phyloP scores from a whole-genome alignment of 2,113 vertebrate genomes.

The western clawed frog (Xenopus tropicalis) region UCB_Xtro_10.0 CM004443.2:110829501-110830000 shows the following conservation, averaged over 20 bases:
- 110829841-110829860: neutral
- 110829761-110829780: neutral
- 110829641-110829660: too few relatives aligned
- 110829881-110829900: neutral
- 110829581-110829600: too few relatives aligned
- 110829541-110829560: too few relatives aligned
- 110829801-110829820: too few relatives aligned
- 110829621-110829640: too few relatives aligned
- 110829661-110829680: too few relatives aligned
- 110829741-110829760: neutral
- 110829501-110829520: too few relatives aligned
- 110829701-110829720: neutral
- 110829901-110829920: slow-evolving; percentile 13
- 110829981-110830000: neutral
- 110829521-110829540: too few relatives aligned
- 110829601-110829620: too few relatives aligned
- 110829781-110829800: neutral
- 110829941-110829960: neutral
- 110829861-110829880: slow-evolving; percentile 1
- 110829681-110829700: too few relatives aligned
- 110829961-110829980: slow-evolving; percentile 1
- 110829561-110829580: too few relatives aligned
- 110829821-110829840: neutral
- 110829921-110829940: slow-evolving; percentile 7
- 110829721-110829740: neutral